These are phyloP conservation scores for Protosalanx chinensis DNA, from an alignment of 2,797 vertebrate species.

Conservation along the genomic window DNA sequence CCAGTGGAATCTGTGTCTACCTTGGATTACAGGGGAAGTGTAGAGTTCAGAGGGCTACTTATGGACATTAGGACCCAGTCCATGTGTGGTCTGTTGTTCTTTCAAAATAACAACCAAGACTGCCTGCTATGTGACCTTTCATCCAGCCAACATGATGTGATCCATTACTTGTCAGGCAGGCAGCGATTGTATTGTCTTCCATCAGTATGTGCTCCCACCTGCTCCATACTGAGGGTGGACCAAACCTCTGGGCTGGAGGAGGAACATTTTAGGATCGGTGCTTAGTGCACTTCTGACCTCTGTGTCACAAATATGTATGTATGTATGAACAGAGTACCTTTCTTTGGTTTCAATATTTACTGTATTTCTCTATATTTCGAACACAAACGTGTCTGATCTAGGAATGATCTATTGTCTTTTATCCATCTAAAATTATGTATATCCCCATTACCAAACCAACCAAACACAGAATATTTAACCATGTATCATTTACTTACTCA, in stretches of 20 bases:
- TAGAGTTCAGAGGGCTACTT: slow-evolving; percentile 49
- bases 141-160: slow-evolving; percentile 69
- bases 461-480: background rate
- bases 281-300: background rate
- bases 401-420: background rate
- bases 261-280: background rate
- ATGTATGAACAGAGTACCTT: too few relatives aligned
- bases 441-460: background rate
- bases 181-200: slow-evolving; percentile 62
- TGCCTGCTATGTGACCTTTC: slow-evolving; percentile 75
- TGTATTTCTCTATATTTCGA: too few relatives aligned
- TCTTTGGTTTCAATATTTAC: too few relatives aligned
- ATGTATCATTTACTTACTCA: background rate
- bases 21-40: slow-evolving; percentile 42
- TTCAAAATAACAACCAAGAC: slow-evolving; percentile 75
- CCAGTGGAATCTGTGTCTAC: slow-evolving; percentile 42
- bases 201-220: slow-evolving; percentile 54
- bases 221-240: slow-evolving; percentile 24
- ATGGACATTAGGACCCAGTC: slow-evolving; percentile 44
- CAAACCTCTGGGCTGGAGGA: background rate
- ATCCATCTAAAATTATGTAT: background rate
- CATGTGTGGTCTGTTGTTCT: slow-evolving; percentile 63
- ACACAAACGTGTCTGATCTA: background rate
- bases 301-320: background rate
- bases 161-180: slow-evolving; percentile 61